Base-by-base conservation (phyloP, 2,888 invertebrate genomes). In the Eledone cirrhosa region DNA sequence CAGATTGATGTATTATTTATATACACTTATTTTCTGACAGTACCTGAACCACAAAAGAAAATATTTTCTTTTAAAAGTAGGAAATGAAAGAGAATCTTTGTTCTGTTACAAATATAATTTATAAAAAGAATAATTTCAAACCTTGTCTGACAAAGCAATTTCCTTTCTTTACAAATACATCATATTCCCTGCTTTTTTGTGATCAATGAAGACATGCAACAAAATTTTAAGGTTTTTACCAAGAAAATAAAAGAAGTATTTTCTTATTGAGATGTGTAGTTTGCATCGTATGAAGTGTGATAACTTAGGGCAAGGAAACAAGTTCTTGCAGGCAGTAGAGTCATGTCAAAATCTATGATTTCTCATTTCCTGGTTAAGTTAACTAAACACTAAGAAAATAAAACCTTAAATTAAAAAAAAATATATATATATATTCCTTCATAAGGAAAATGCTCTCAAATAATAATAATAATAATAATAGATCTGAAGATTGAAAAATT, bases 281-380 rank as follows among this genome's bases (percentile, higher is more conserved):
- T 72, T 72, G 72, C 22, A 72, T 72, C 11, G 29, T 29, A 72
- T 72, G 22, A 72, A 1, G n/a, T 41, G 72, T 33, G 31, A 72
- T 72, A 22, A 72, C 72, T 72, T 13, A 41, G 33, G 72, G 72
- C 72, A 72, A 33, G 72, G 72, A 72, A 69, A 72, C 72, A 13
- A 72, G 72, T 72, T 72, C 72, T 72, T 33, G 72, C 72, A 72
- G 72, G 72, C 22, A 72, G n/a, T 41, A 33, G 22, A 41, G 72
- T 41, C 72, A 72, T 72, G 72, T 41, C 72, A 72, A 41, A 72
- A 72, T 41, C 72, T 33, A 72, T 72, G 72, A 72, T 72, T 72
- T 72, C 41, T 72, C 72, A 72, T 72, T 72, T 72, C 72, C 72
- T 72, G 72, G 4, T 53, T 72, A 41, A 72, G 72, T 41, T 72